A percentile compares a stretch with the other conserved stretches of the same genome.
Evolutionary conservation across 1,140 invertebrate genomes (phyloP).

Genomic region (Drosophila lini): DNA sequence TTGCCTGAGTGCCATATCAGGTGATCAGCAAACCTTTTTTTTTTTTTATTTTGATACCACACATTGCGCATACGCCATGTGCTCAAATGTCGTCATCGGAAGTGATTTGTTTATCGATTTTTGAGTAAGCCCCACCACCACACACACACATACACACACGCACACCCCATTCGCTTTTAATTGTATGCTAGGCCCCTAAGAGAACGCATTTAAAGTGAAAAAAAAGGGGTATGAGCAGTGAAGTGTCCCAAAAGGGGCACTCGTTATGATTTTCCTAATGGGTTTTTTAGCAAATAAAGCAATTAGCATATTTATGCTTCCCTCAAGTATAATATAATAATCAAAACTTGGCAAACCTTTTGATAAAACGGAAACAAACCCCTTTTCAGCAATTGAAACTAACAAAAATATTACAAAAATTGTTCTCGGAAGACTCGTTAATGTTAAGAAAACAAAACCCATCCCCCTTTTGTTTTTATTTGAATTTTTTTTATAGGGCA

Average conservation of each 20-base stretch:
- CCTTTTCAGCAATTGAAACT: not conserved
- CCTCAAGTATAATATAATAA: not conserved
- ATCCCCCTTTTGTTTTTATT: not conserved
- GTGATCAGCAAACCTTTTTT: not conserved
- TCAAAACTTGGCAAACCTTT: not conserved
- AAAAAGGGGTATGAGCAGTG: not conserved
- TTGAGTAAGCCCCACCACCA: not conserved
- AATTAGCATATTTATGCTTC: not conserved
- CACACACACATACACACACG: not conserved
- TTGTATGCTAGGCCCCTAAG: not conserved
- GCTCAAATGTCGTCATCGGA: slow-evolving; percentile 67
- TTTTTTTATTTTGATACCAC: slow-evolving; percentile 19
- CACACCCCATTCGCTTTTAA: slow-evolving; percentile 6
- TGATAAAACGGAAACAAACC: not conserved
- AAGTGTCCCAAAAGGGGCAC: slow-evolving; percentile 5
- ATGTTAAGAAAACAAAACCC: not conserved
- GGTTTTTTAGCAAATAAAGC: not conserved
- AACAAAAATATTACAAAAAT: not conserved
- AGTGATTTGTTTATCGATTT: slow-evolving; percentile 69
- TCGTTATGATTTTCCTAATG: not conserved
- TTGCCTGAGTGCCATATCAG: slow-evolving; percentile 7
- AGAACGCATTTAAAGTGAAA: not conserved
- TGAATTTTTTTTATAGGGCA: not conserved
- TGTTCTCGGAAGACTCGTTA: not conserved
- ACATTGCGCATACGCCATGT: slow-evolving; percentile 71